Conservation (phyloP, 64 coral and sea anemone species). For the Porites lutea region DNA sequence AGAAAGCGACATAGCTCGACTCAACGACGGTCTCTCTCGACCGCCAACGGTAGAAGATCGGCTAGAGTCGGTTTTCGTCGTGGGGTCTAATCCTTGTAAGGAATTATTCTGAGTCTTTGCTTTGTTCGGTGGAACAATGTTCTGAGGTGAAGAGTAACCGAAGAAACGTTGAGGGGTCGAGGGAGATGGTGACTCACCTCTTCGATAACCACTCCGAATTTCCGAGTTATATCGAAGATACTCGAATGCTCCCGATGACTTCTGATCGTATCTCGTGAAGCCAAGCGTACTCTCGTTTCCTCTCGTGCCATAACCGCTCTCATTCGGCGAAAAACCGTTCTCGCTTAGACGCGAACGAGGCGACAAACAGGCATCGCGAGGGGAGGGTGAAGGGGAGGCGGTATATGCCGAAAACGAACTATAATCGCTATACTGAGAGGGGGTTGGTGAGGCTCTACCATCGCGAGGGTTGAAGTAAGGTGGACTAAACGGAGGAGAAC, state of each 20-base stretch:
- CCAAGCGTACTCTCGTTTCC: background rate
- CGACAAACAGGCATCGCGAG: background rate
- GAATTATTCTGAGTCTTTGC: background rate
- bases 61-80: background rate
- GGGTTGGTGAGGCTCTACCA: conserved; percentile 19
- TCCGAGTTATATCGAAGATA: background rate
- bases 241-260: background rate
- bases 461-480: background rate
- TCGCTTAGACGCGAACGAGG: background rate
- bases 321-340: background rate
- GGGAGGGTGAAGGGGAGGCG: background rate
- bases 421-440: background rate
- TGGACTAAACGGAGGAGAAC: background rate
- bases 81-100: background rate
- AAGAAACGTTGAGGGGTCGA: background rate
- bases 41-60: background rate
- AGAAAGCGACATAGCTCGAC: conserved; percentile 14
- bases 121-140: background rate
- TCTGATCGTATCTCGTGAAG: background rate
- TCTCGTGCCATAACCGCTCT: background rate
- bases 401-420: background rate
- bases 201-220: background rate
- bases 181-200: background rate
- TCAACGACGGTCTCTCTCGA: background rate
- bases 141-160: background rate